A percentile compares a stretch with the other conserved stretches of the same genome.
phyloP scores from a whole-genome alignment of 2,797 vertebrate genomes.

The Enteromius radiatus region DNA sequence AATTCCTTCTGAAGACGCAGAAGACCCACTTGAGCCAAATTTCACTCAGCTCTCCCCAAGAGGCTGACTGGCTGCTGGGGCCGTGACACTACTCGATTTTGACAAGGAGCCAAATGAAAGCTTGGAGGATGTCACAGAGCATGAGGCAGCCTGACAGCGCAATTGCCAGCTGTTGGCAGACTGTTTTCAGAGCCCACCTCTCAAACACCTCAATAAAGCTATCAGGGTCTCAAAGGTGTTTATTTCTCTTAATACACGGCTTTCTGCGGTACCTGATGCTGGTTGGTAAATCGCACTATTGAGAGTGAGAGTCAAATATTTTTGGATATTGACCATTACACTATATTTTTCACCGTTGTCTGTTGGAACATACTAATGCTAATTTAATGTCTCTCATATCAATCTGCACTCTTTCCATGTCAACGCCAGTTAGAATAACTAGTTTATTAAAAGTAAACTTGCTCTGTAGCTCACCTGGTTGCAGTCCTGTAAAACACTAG shows the following conservation, averaged over 20 bases:
- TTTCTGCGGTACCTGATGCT: slow-evolving; percentile 12
- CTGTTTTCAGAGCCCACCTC: slow-evolving; percentile 46
- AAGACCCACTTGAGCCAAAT: slow-evolving; percentile 43
- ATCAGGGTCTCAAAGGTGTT: slow-evolving; percentile 51
- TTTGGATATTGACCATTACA: background rate
- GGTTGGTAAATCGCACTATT: background rate
- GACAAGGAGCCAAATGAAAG: slow-evolving; percentile 61
- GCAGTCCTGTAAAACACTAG: background rate
- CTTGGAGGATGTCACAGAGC: slow-evolving; percentile 46
- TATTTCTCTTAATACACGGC: background rate
- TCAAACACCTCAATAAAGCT: slow-evolving; percentile 57
- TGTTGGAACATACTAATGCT: background rate
- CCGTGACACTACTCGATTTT: slow-evolving; percentile 51
- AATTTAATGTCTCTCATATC: background rate
- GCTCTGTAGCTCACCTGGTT: background rate
- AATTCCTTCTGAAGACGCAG: slow-evolving; percentile 51
- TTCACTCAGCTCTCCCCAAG: slow-evolving; percentile 39
- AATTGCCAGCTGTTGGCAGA: slow-evolving; percentile 51
- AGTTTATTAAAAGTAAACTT: background rate
- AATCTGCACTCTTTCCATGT: background rate
- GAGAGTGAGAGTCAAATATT: background rate
- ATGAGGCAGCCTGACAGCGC: slow-evolving; percentile 46
- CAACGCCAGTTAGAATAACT: background rate
- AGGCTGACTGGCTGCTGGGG: slow-evolving; percentile 27
- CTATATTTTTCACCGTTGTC: background rate